Evolutionary conservation across 2,797 vertebrate species (phyloP), one percentile per base, ranked within the genome.

Genomic region (Bradypodion pumilum): DNA sequence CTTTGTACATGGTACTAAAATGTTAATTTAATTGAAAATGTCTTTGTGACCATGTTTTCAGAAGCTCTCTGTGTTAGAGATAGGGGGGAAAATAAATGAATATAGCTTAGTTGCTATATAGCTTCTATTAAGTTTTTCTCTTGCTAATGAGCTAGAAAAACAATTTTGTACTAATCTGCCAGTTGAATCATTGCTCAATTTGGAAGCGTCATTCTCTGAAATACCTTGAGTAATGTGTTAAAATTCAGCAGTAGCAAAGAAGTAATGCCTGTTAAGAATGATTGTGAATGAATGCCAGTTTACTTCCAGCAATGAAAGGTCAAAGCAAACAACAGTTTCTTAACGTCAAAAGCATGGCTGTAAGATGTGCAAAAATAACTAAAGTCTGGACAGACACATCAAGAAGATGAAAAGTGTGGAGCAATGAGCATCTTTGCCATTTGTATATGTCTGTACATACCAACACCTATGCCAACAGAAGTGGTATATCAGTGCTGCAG

Each of bases 191-290:
- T 59, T 80, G 70, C 62, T 80, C 78, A 75, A 25, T 75, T 74
- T 85, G 78, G 65, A 85, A 74, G 32, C 76, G 16, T 60, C 37
- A 29, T 75, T 85, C 80, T 85, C 62, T 68, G 23, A 75, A 85
- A 80, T 80, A 44, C 52, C 63, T 68, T 59, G 78, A 80, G 60
- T 68, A 66, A 74, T 59, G 19, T 56, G 32, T 68, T 85, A 59
- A 66, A 85, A 68, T 75, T 27, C 62, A 62, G 5, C 8, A 60
- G 46, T 5, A 0, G 29, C 16, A 74, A 74, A 73, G 74, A 27
- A 74, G 79, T 79, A 68, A 82, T 59, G 75, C 78, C 49, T 59
- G 81, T 16, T 15, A 74, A 74, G 68, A 59, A 72, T 65, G 29
- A 80, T 85, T 83, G 79, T 69, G 70, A 79, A 74, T n/a, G 62